Evolutionary conservation across 2,888 invertebrate genomes (phyloP).

Genomic region (Anthophora plumipes): DNA sequence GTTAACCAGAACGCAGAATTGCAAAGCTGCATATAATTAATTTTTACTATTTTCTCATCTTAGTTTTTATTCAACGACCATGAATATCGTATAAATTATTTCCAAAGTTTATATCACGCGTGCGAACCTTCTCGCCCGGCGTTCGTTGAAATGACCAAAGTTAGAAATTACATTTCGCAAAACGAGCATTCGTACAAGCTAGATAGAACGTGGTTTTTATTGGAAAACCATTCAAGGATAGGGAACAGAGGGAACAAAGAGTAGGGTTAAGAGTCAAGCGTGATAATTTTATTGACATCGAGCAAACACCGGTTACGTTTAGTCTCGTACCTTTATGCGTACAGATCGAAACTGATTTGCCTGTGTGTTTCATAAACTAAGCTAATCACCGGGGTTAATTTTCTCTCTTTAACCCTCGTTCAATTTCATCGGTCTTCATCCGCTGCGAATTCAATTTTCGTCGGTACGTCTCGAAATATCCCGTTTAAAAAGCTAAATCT

Average conservation of each 20-base stretch:
- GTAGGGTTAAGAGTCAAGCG: slow-evolving; percentile 20
- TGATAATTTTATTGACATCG: slow-evolving; percentile 41
- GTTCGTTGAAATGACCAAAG: slow-evolving; percentile 36
- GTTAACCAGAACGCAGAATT: neutral
- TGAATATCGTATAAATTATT: slow-evolving; percentile 20
- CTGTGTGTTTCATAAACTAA: neutral
- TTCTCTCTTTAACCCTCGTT: neutral
- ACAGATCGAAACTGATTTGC: neutral
- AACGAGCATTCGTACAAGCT: neutral
- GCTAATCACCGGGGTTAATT: neutral
- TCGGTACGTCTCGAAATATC: neutral
- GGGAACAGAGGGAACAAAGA: slow-evolving; percentile 4
- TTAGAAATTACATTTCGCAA: slow-evolving; percentile 35
- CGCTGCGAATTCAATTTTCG: neutral
- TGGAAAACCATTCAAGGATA: slow-evolving; percentile 39
- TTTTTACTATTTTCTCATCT: neutral
- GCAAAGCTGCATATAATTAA: neutral
- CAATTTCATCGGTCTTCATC: neutral
- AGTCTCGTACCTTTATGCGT: neutral
- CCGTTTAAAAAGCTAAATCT: neutral
- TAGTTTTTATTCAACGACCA: slow-evolving; percentile 5
- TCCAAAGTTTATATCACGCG: slow-evolving; percentile 22
- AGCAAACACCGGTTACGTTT: neutral
- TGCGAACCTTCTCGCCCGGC: neutral
- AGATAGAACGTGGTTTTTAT: slow-evolving; percentile 32